Conservation (phyloP, 2,888 invertebrate species). For the Erannis defoliaria region DNA sequence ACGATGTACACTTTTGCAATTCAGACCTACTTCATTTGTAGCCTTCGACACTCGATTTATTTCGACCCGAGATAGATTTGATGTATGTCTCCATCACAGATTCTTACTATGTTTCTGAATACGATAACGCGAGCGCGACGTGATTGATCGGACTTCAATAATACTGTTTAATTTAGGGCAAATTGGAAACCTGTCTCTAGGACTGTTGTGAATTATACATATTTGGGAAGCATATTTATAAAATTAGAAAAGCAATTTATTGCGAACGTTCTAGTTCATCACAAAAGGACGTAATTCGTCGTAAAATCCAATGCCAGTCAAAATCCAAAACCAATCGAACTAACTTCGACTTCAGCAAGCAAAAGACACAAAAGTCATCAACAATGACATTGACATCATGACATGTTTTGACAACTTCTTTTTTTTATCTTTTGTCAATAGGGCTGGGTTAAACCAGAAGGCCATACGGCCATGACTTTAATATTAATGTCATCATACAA, state of each 20-base stretch:
- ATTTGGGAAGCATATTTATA: slow-evolving; percentile 39
- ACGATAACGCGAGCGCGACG: slow-evolving; percentile 53
- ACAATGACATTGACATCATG: slow-evolving; percentile 15
- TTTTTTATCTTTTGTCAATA: too few species aligned
- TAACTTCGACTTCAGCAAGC: slow-evolving; percentile 42
- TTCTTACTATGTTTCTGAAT: slow-evolving; percentile 50
- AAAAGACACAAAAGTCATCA: slow-evolving; percentile 1
- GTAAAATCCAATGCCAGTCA: slow-evolving; percentile 66
- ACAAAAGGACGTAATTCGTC: slow-evolving; percentile 65
- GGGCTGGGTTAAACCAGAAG: too few species aligned
- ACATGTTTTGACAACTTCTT: too few species aligned
- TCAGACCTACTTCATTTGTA: slow-evolving; percentile 73
- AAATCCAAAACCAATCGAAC: slow-evolving; percentile 59
- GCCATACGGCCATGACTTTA: too few species aligned
- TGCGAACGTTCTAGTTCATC: slow-evolving; percentile 65
- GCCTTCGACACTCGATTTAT: slow-evolving; percentile 75
- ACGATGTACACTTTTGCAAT: slow-evolving; percentile 51
- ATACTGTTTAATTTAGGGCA: slow-evolving; percentile 54
- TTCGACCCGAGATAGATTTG: slow-evolving; percentile 70
- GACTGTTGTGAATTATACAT: slow-evolving; percentile 46
- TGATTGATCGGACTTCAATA: slow-evolving; percentile 55
- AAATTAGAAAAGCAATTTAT: slow-evolving; percentile 52
- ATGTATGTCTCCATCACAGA: slow-evolving; percentile 80
- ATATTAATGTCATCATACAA: too few species aligned
- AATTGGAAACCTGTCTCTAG: slow-evolving; percentile 40